Conservation (phyloP, 1,140 invertebrate species). For the Theocolax elegans region DNA sequence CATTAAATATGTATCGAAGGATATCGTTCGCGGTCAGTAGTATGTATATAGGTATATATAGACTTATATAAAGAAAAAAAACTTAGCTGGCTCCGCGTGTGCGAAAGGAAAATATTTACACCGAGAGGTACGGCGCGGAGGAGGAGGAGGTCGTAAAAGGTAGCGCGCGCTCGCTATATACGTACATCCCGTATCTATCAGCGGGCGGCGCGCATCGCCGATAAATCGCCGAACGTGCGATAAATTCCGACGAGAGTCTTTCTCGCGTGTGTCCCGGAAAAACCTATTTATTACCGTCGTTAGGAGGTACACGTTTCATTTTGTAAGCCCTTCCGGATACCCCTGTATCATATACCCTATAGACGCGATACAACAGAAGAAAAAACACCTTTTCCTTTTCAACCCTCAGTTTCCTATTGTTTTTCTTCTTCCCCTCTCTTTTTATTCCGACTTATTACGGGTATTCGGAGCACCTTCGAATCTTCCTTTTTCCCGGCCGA, state of each 20-base stretch:
- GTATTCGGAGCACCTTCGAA: too few relatives aligned
- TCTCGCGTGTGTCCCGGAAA: constrained; percentile 12
- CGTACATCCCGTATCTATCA: constrained; percentile 31
- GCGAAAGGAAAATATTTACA: constrained; percentile 25
- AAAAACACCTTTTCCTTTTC: background rate
- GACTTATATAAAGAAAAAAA: too few relatives aligned
- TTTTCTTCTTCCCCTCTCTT: constrained; percentile 1
- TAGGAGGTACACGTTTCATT: constrained; percentile 31
- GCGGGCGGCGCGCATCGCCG: constrained; percentile 1
- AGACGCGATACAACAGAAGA: background rate
- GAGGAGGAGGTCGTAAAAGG: too few relatives aligned
- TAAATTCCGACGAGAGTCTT: constrained; percentile 35
- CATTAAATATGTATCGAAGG: too few relatives aligned
- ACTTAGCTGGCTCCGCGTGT: too few relatives aligned
- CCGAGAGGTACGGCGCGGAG: background rate
- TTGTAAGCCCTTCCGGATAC: constrained; percentile 27
- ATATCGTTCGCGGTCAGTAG: too few relatives aligned
- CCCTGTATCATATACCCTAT: constrained; percentile 1
- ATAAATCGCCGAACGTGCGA: constrained; percentile 38
- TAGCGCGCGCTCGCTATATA: background rate
- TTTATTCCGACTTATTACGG: too few relatives aligned
- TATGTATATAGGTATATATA: too few relatives aligned
- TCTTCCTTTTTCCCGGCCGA: too few relatives aligned
- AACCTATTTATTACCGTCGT: constrained; percentile 39
- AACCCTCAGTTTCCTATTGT: background rate